Evolutionary conservation across 2,113 vertebrate genomes (phyloP), one percentile per base, ranked within the genome.

Genomic region (Microcebus ravelobensis): DNA sequence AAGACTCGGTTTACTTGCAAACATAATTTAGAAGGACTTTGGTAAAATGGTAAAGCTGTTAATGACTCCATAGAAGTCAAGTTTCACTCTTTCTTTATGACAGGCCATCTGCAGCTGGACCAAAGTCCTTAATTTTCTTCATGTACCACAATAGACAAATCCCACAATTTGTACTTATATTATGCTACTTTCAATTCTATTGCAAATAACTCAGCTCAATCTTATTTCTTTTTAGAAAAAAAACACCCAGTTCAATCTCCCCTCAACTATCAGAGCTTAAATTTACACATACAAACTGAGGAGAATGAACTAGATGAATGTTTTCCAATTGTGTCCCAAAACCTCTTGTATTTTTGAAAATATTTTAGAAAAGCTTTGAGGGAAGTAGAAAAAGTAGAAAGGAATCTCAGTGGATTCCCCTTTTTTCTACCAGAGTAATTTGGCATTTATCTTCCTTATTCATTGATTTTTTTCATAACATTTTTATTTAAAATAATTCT

Each of bases 401-500:
- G 36, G 18, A 63, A 85, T 94, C 39, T n/a, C 29, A 71, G 23
- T 42, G 3, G 45, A 55, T 39, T 34, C 1, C 12, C 27, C 52
- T 34, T 70, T 34, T 34, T 90, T 45, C 23, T 25, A 23, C 36
- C 50, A 83, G 23, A 71, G 25, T 11, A 95, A 55, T 57, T 39
- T 6, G 57, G 21, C 25, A 76, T 36, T 45, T 50, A 39, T 76
- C 31, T 84, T 94, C 5, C 1, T 84, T 68, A 45, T 39, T 68
- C 23, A 59, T 14, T 81, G 11, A 2, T 59, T 86, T 85, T 45
- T 39, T 15, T 84, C 31, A 39, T 68, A 87, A 85, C 3, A 61
- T 45, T 52, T 94, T 94, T 76, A 20, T 61, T 67, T 82, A 91
- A 85, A 27, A 87, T 74, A 91, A 23, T 36, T 52, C 87, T 84